Evolutionary conservation across 2,113 vertebrate species (phyloP).

Genomic region (Corydoras maculifer): DNA sequence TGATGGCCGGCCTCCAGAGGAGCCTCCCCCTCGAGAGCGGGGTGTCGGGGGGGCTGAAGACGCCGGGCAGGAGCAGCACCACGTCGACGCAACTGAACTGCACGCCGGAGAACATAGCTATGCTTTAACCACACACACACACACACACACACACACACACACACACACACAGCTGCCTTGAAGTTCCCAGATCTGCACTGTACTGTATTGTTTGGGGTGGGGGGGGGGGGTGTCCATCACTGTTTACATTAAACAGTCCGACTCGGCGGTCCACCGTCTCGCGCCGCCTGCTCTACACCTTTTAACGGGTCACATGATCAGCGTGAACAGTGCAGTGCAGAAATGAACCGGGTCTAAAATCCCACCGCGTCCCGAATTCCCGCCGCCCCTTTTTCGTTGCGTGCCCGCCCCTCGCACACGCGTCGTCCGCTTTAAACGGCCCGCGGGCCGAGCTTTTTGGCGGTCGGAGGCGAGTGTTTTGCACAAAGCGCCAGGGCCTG

Average conservation of each 20-base stretch:
- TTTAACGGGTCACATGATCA: not conserved
- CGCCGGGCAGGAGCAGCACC: constrained; percentile 78
- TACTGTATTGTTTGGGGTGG: not conserved
- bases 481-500: not conserved
- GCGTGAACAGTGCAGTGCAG: not conserved
- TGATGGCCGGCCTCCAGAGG: constrained; percentile 77
- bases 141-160: constrained; percentile 1
- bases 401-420: no score
- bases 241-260: no score
- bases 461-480: not conserved
- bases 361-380: not conserved
- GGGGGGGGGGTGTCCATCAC: no score
- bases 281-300: not conserved
- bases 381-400: not conserved
- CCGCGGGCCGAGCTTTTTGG: no score
- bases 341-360: not conserved
- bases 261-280: no score
- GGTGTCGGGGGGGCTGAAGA: constrained; percentile 73
- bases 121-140: constrained; percentile 65
- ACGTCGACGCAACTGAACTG: constrained; percentile 83
- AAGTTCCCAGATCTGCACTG: constrained; percentile 2
- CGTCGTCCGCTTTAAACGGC: not conserved
- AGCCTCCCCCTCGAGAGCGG: constrained; percentile 51
- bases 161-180: constrained; percentile 24
- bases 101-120: constrained; percentile 79